phyloP scores from a whole-genome alignment of 2,888 invertebrate genomes.

The Synergus gifuensis region DNA sequence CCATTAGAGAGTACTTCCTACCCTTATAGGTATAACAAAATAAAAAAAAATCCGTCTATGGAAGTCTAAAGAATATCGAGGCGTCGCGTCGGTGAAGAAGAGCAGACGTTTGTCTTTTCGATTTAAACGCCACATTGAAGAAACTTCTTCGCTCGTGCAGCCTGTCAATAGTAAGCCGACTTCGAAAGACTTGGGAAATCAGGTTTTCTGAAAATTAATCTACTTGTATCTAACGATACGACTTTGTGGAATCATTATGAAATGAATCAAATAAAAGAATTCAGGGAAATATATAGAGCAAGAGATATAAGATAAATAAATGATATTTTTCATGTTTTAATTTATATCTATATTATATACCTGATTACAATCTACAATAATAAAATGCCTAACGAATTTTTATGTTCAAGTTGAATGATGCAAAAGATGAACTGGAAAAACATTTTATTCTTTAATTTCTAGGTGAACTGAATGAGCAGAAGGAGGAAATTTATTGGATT shows the following conservation, averaged over 20 bases:
- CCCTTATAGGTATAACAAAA: slow-evolving; percentile 35
- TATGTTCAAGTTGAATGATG: too few relatives aligned
- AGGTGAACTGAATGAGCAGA: too few relatives aligned
- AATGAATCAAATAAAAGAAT: background rate
- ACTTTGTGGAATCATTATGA: slow-evolving; percentile 35
- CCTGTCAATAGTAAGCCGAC: slow-evolving; percentile 28
- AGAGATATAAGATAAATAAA: background rate
- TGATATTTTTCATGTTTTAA: background rate
- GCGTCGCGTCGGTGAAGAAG: slow-evolving; percentile 38
- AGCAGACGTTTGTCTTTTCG: slow-evolving; percentile 40
- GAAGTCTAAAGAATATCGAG: slow-evolving; percentile 32
- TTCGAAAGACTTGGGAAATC: slow-evolving; percentile 27
- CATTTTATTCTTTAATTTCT: too few relatives aligned
- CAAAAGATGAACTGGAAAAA: too few relatives aligned
- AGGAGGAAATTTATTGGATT: too few relatives aligned
- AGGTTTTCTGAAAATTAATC: slow-evolving; percentile 41
- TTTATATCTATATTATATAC: background rate
- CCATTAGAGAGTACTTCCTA: slow-evolving; percentile 36
- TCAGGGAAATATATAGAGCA: background rate
- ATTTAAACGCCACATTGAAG: slow-evolving; percentile 41
- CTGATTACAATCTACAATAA: too few relatives aligned
- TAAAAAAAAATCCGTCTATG: slow-evolving; percentile 33
- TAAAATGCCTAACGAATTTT: too few relatives aligned
- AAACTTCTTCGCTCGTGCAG: slow-evolving; percentile 41
- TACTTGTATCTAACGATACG: slow-evolving; percentile 27